Conservation (phyloP, 2,797 vertebrate genomes). For the Gymnoscopelus microlampas region DNA sequence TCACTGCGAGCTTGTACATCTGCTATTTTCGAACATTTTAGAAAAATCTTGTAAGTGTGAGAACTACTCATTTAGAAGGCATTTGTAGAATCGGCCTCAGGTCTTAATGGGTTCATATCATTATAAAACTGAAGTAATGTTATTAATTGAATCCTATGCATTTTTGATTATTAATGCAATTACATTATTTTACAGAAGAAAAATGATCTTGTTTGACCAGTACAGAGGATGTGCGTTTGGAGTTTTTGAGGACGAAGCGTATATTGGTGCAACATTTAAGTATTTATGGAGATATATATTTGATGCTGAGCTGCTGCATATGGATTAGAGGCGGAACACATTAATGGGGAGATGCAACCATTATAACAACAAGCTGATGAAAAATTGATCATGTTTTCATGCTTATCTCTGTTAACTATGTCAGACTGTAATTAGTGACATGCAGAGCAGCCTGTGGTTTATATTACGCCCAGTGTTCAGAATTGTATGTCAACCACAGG, state of each 20-base stretch:
- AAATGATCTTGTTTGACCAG: constrained; percentile 36
- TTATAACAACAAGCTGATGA: constrained; percentile 82
- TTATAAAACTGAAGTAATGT: constrained; percentile 1
- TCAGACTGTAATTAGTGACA: constrained; percentile 74
- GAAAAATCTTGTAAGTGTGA: too few relatives aligned
- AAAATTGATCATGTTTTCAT: constrained; percentile 82
- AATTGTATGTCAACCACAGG: constrained; percentile 20
- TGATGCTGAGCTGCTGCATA: constrained; percentile 83
- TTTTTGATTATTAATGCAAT: constrained; percentile 21
- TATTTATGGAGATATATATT: constrained; percentile 86
- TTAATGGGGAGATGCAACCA: constrained; percentile 81
- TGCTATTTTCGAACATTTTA: too few relatives aligned
- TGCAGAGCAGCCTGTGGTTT: constrained; percentile 48
- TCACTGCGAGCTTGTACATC: too few relatives aligned
- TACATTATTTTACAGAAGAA: constrained; percentile 17
- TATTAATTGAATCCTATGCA: constrained; percentile 6
- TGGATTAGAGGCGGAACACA: constrained; percentile 79
- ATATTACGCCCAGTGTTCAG: constrained; percentile 45
- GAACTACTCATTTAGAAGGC: too few relatives aligned
- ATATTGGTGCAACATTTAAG: constrained; percentile 78
- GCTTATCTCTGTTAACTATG: constrained; percentile 78
- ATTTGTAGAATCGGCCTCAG: too few relatives aligned
- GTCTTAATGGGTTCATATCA: too few relatives aligned
- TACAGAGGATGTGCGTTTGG: constrained; percentile 42
- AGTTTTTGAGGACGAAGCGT: constrained; percentile 62